Base-by-base conservation (phyloP, 2,113 vertebrate genomes). In the Copsychus sechellarum region DNA sequence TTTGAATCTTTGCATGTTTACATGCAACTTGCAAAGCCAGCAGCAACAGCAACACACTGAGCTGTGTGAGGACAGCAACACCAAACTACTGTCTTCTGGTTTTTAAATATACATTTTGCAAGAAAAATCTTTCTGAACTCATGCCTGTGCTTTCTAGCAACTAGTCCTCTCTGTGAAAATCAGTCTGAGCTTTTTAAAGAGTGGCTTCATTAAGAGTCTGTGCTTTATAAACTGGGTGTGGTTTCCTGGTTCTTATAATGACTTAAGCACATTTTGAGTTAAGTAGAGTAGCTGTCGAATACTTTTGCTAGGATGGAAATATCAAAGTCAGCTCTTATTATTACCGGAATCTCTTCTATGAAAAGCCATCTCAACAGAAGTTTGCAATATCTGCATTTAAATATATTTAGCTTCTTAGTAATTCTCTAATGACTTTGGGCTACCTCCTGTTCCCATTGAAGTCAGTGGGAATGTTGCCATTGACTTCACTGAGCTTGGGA, bases 241-340 rank as follows among this genome's bases (percentile, higher is more conserved):
- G 87, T 86, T 73, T 90, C 69, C 84, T 96, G 73, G 9, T 31
- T 56, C 67, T 82, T 88, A 72, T 79, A 66, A 93, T 85, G 54
- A 82, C 45, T 94, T 93, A 83, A 95, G 74, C 91, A 92, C 45
- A 94, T 92, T 95, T 95, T 91, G 47, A 92, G 33, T 61, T 78
- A 62, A 64, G 47, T 76, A 73, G 57, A 79, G 36, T 83, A 85
- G 26, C 40, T 81, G 47, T 62, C 76, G 77, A 92, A 79, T 65
- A 43, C 29, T 92, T 96, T 69, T 72, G 38, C 45, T 91, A 94
- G 70, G 92, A 91, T 91, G 74, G 62, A 96, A 96, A 93, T 67
- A 86, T 14, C 45, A 31, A 92, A 95, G 66, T 95, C 79, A 94
- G 66, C 34, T 92, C 43, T 84, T 81, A 62, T 9, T 95, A 79